Evolutionary conservation across 2,888 invertebrate species (phyloP).

Genomic region (Exocentrus adspersus): DNA sequence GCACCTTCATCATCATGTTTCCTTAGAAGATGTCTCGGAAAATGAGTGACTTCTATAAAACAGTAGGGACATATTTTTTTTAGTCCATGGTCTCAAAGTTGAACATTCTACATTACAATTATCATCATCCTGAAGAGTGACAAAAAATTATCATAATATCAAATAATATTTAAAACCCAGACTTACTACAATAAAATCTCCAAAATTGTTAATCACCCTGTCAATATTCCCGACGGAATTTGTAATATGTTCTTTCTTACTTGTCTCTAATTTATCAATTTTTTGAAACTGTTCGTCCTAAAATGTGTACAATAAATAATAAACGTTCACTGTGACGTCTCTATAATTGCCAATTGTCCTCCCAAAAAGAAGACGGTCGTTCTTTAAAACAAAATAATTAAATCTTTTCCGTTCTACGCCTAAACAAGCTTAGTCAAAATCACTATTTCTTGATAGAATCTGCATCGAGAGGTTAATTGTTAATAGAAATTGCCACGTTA

Average conservation of each 20-base stretch:
- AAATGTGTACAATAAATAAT: too few species aligned
- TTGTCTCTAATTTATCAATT: conserved; percentile 12
- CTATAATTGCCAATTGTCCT: too few species aligned
- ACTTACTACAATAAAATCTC: conserved; percentile 1
- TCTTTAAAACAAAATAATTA: too few species aligned
- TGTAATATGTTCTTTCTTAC: neutral
- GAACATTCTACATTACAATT: neutral
- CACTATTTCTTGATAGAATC: too few species aligned
- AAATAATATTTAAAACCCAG: neutral
- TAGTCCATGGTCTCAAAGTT: conserved; percentile 5
- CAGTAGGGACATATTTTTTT: conserved; percentile 25
- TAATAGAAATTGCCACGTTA: too few species aligned
- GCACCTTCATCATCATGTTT: conserved; percentile 15
- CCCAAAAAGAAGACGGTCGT: too few species aligned
- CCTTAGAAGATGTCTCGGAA: conserved; percentile 4
- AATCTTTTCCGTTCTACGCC: too few species aligned
- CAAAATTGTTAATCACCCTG: neutral
- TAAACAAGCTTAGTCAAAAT: too few species aligned
- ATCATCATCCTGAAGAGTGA: neutral
- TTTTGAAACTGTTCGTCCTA: too few species aligned
- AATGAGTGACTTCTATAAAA: conserved; percentile 14
- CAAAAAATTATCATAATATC: neutral
- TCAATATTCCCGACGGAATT: neutral
- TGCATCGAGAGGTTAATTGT: too few species aligned
- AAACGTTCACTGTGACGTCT: too few species aligned